A percentile compares a stretch with the other conserved stretches of the same genome.
Evolutionary conservation across 2,113 vertebrate species (phyloP).

Genomic region (Chunga burmeisteri): DNA sequence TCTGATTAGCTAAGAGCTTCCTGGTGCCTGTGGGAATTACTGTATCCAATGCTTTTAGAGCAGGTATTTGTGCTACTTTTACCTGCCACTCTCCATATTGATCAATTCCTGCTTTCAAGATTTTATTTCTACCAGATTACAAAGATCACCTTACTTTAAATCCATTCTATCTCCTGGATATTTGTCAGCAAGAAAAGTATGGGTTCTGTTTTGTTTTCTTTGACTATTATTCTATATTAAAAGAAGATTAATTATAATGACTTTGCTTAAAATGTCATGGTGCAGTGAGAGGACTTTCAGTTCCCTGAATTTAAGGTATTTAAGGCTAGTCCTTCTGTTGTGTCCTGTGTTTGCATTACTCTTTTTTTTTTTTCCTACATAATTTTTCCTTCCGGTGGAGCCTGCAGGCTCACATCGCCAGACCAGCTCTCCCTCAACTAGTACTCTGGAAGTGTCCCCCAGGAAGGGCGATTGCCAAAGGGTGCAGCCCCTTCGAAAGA

Average conservation of each 20-base stretch:
- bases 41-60: not conserved
- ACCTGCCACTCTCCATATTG: not conserved
- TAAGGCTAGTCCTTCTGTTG: not conserved
- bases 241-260: conserved; percentile 25
- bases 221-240: not conserved
- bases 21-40: not conserved
- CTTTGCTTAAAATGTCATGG: not conserved
- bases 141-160: not conserved
- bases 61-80: not conserved
- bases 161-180: not conserved
- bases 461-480: not conserved
- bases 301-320: not conserved
- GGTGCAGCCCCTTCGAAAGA: not conserved
- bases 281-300: not conserved
- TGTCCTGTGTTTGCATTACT: not conserved
- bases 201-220: not conserved
- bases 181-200: not conserved
- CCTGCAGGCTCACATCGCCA: not conserved
- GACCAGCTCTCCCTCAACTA: not conserved
- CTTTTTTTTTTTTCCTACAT: not conserved
- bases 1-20: conserved; percentile 22
- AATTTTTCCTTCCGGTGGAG: not conserved
- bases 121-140: not conserved
- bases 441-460: not conserved
- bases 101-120: not conserved